Conservation (phyloP, 2,888 invertebrate species). For the Dolichopus griseipennis region DNA sequence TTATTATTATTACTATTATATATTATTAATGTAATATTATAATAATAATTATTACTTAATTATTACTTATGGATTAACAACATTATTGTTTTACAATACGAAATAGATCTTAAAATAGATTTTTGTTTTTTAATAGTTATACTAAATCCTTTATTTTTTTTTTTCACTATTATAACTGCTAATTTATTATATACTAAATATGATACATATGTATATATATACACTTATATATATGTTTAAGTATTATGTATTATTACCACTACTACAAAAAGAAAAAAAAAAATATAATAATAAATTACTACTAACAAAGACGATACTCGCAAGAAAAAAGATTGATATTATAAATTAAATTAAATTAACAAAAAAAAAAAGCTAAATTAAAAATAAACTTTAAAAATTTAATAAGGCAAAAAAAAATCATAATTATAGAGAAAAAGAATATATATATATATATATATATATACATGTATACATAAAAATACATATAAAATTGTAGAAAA, state of each 20-base stretch:
- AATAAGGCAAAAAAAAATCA: neutral
- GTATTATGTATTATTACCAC: constrained; percentile 1
- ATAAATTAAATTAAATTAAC: neutral
- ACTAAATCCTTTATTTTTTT: too few species aligned
- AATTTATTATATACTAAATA: too few species aligned
- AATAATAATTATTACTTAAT: too few species aligned
- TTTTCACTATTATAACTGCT: too few species aligned
- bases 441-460: neutral
- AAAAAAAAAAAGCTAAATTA: neutral
- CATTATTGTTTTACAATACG: too few species aligned
- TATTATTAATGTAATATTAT: too few species aligned
- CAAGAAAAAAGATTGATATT: constrained; percentile 17
- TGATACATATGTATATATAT: neutral
- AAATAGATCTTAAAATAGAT: too few species aligned
- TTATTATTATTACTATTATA: too few species aligned
- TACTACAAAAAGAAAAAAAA: too few species aligned
- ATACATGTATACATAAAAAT: neutral
- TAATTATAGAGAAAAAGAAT: neutral
- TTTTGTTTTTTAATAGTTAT: too few species aligned
- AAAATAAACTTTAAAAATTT: constrained; percentile 7
- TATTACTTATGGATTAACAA: too few species aligned
- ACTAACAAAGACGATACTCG: constrained; percentile 29
- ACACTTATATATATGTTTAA: neutral
- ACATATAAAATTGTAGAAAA: neutral
- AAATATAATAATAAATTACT: too few species aligned